These are phyloP conservation scores for Drosophila gunungcola DNA, from an alignment of 1,140 invertebrate genomes.

Conservation along the genomic window DNA sequence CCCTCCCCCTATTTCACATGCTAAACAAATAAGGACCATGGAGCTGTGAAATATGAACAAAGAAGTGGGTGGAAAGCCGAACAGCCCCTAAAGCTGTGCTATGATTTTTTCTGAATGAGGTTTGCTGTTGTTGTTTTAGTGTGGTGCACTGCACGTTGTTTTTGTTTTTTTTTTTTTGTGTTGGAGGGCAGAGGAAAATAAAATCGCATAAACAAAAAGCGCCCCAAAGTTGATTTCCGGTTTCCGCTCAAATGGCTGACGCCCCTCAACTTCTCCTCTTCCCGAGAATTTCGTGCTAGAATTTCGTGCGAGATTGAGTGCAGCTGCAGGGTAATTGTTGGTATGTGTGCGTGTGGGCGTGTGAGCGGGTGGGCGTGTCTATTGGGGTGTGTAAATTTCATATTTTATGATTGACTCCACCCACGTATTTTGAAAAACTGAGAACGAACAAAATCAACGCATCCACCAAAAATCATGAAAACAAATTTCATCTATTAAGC, in stretches of 20 bases:
- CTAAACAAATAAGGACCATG: conserved; percentile 66
- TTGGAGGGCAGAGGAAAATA: conserved; percentile 36
- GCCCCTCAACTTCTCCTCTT: not conserved
- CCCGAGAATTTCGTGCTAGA: conserved; percentile 63
- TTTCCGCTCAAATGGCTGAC: conserved; percentile 78
- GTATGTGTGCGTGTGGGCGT: conserved; percentile 39
- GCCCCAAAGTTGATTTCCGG: conserved; percentile 81
- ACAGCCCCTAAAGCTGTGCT: conserved; percentile 55
- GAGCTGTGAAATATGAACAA: conserved; percentile 28
- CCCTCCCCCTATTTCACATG: conserved; percentile 9
- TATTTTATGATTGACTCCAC: conserved; percentile 79
- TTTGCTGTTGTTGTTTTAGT: conserved; percentile 16
- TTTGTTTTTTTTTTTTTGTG: conserved; percentile 20
- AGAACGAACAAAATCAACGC: conserved; percentile 15
- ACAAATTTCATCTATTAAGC: not conserved
- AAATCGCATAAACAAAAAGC: conserved; percentile 76
- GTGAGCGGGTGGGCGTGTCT: conserved; percentile 29
- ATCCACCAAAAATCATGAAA: conserved; percentile 9
- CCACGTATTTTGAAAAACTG: conserved; percentile 6
- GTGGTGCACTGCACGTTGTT: conserved; percentile 18
- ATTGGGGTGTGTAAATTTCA: conserved; percentile 65
- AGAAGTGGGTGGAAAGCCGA: conserved; percentile 13
- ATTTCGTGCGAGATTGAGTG: conserved; percentile 68
- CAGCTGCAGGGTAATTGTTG: conserved; percentile 69
- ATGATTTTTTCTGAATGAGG: conserved; percentile 61